Percentiles rank a stretch among this genome's conserved stretches.
Conservation (phyloP, 2,888 invertebrate species). For the Aspidiotus destructor region DNA sequence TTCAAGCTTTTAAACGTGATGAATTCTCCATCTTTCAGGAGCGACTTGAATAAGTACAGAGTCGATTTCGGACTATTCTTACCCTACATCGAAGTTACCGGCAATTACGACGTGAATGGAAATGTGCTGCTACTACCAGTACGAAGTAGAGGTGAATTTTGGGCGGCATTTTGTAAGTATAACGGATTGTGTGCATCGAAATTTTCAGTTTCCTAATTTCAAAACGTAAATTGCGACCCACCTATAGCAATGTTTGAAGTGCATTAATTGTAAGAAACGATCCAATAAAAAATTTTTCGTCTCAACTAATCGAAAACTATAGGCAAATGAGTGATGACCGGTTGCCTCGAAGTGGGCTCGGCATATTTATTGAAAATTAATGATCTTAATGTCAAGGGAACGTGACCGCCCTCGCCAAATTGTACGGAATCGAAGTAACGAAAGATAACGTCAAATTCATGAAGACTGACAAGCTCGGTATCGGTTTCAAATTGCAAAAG, state of each 20-base stretch:
- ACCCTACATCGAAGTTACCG: conserved; percentile 63
- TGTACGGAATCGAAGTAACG: conserved; percentile 57
- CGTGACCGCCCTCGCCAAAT: conserved; percentile 58
- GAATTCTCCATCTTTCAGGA: conserved; percentile 36
- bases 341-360: too few relatives aligned
- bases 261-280: too few relatives aligned
- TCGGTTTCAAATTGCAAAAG: conserved; percentile 61
- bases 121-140: conserved; percentile 69
- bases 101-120: conserved; percentile 65
- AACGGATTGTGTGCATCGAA: neutral
- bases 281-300: too few relatives aligned
- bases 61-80: conserved; percentile 42
- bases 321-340: too few relatives aligned
- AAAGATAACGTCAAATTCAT: conserved; percentile 55
- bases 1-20: too few relatives aligned
- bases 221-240: neutral
- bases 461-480: conserved; percentile 54
- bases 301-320: too few relatives aligned
- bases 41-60: conserved; percentile 38
- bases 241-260: too few relatives aligned
- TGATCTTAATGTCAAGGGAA: conserved; percentile 47
- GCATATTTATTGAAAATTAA: too few relatives aligned
- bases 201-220: neutral
- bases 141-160: conserved; percentile 67
- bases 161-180: conserved; percentile 65